Conservation (phyloP, 2,797 vertebrate genomes). For the Cygnus olor region DNA sequence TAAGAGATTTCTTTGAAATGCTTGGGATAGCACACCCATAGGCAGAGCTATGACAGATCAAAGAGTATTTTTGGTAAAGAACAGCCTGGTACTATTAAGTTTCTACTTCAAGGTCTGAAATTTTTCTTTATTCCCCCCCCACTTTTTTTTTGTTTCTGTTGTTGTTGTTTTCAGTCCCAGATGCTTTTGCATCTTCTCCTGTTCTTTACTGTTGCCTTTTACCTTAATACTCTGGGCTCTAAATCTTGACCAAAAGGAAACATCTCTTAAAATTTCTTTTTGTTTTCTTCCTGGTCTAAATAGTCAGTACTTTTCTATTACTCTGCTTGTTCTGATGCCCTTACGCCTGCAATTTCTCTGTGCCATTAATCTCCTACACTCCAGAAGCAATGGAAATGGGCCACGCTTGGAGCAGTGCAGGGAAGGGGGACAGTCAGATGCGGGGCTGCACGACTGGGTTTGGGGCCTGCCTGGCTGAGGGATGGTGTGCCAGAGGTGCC, state of each 20-base stretch:
- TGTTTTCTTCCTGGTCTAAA: background rate
- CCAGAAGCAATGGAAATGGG: background rate
- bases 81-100: slow-evolving; percentile 55
- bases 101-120: slow-evolving; percentile 43
- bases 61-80: slow-evolving; percentile 59
- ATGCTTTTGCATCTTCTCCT: slow-evolving; percentile 36
- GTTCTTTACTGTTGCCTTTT: background rate
- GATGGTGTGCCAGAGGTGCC: background rate
- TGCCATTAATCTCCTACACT: background rate
- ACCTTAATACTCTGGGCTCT: background rate
- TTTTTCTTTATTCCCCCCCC: background rate
- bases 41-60: slow-evolving; percentile 40
- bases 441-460: no score
- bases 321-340: background rate
- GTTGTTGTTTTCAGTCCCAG: background rate
- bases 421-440: accelerated
- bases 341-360: background rate
- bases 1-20: slow-evolving; percentile 53
- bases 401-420: background rate
- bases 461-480: background rate
- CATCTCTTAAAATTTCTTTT: background rate
- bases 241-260: slow-evolving; percentile 23
- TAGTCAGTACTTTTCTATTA: background rate
- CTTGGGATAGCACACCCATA: slow-evolving; percentile 25
- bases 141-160: background rate